These are phyloP conservation scores for Craterocephalus amniculus DNA, from an alignment of 2,797 vertebrate species.

Conservation along the genomic window DNA sequence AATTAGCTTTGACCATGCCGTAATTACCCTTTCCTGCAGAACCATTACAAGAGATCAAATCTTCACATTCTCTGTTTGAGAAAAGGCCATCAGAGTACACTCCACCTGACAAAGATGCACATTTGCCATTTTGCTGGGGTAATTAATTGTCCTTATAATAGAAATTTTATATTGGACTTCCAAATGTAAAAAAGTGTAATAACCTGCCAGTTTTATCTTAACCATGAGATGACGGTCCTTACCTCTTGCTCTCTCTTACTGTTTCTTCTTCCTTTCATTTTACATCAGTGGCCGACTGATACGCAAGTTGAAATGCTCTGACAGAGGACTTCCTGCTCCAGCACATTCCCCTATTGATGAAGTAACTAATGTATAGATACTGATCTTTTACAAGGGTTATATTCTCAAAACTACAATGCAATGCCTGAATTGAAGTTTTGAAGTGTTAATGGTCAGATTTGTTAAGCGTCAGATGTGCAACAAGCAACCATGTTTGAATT, in stretches of 20 bases:
- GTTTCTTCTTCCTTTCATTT: constrained; percentile 54
- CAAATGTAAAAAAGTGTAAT: constrained; percentile 97
- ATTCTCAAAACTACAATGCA: constrained; percentile 13
- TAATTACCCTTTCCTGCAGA: constrained; percentile 99
- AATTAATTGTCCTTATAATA: constrained; percentile 99
- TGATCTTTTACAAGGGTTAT: constrained; percentile 3
- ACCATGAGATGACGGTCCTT: constrained; percentile 86
- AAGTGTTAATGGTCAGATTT: not conserved
- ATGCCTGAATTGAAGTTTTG: too few relatives aligned
- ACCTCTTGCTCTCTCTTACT: constrained; percentile 57
- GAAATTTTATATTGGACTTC: constrained; percentile 99
- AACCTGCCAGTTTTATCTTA: constrained; percentile 97
- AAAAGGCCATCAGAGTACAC: constrained; percentile 99
- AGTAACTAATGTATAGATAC: constrained; percentile 14
- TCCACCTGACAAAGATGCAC: constrained; percentile 99
- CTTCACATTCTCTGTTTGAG: constrained; percentile 99
- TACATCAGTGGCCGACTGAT: constrained; percentile 55
- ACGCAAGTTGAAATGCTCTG: constrained; percentile 42
- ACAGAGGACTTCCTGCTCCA: constrained; percentile 27
- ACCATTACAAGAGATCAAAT: constrained; percentile 99
- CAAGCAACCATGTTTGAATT: too few relatives aligned
- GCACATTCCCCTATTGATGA: constrained; percentile 10
- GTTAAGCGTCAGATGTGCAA: constrained; percentile 28
- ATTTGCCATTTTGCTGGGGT: constrained; percentile 99
- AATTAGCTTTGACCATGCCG: constrained; percentile 99